Evolutionary conservation across 2,113 vertebrate genomes (phyloP).

Genomic region (Leuciscus idus): DNA sequence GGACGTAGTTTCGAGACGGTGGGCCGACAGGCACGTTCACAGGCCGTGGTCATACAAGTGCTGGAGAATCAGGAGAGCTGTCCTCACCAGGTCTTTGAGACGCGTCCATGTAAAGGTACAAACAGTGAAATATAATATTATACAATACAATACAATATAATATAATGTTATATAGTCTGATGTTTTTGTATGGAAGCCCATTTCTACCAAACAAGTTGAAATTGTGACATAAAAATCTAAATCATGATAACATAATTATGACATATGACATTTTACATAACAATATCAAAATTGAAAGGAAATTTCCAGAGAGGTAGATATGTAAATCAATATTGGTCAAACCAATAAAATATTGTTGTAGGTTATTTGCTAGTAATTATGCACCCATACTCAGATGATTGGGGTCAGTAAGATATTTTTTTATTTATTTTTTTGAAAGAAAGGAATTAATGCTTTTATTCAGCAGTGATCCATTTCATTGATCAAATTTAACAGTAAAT

Average conservation of each 20-base stretch:
- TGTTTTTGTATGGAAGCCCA: neutral
- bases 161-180: no score
- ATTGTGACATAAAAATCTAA: no score
- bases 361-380: neutral
- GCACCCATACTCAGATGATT: neutral
- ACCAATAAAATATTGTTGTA: neutral
- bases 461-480: neutral
- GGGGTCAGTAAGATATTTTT: neutral
- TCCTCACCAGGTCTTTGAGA: conserved; percentile 86
- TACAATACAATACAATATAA: neutral
- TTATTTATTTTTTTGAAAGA: neutral
- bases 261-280: no score
- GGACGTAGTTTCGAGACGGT: conserved; percentile 89
- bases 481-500: neutral
- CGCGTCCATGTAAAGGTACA: conserved; percentile 88
- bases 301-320: neutral
- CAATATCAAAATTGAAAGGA: no score
- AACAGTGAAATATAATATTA: neutral
- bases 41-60: conserved; percentile 85
- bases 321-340: neutral
- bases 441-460: neutral
- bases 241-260: no score
- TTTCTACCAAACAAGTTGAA: neutral
- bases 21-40: conserved; percentile 88
- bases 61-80: conserved; percentile 86